Conservation (phyloP, 2,113 vertebrate species). For the Alethe diademata region DNA sequence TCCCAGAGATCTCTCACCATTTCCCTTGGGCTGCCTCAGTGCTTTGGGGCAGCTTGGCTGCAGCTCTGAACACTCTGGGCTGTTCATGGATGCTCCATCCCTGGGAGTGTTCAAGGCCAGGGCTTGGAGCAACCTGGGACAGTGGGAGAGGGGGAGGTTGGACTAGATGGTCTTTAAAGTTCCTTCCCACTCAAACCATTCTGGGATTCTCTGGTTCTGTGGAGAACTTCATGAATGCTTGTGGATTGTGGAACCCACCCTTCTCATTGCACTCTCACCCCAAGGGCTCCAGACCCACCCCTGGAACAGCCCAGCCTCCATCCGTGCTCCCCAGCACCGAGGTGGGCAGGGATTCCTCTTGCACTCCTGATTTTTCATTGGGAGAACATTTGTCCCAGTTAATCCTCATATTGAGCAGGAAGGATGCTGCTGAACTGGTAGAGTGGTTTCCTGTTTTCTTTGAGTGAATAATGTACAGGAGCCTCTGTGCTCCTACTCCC, state of each 20-base stretch:
- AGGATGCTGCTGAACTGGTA: not conserved
- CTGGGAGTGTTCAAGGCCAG: not conserved
- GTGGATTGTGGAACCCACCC: not conserved
- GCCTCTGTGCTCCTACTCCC: not conserved
- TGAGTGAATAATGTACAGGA: not conserved
- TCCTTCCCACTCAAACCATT: not conserved
- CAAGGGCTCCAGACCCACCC: not conserved
- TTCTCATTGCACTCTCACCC: not conserved
- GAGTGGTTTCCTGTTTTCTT: not conserved
- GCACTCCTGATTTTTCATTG: not conserved
- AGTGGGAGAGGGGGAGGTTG: not conserved
- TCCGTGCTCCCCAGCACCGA: rapidly evolving
- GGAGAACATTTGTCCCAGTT: not conserved
- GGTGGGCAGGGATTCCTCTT: not conserved
- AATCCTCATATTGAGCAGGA: not conserved
- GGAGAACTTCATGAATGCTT: not conserved
- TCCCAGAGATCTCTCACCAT: not conserved
- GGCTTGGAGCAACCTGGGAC: not conserved
- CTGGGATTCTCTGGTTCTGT: not conserved
- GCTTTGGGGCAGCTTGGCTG: rapidly evolving
- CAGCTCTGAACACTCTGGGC: rapidly evolving
- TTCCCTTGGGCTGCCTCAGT: not conserved
- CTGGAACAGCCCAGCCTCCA: not conserved
- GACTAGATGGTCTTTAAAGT: not conserved
- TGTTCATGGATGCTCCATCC: not conserved